A percentile compares a stretch with the other conserved stretches of the same genome.
Evolutionary conservation across 2,113 vertebrate genomes (phyloP).

Genomic region (Entosphenus tridentatus): DNA sequence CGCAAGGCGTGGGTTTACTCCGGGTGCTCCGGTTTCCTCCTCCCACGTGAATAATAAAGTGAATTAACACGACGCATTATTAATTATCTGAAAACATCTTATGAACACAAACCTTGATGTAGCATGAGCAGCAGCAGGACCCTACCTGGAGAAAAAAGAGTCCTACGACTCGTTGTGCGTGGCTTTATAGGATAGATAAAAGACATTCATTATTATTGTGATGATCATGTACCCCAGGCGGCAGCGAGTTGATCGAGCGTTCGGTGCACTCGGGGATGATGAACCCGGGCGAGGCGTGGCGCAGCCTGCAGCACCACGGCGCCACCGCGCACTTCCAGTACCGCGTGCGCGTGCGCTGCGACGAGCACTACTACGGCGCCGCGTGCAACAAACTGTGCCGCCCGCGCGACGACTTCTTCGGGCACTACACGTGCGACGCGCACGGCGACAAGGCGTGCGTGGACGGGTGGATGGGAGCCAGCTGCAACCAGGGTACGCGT

Average conservation of each 20-base stretch:
- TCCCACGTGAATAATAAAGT: too few relatives aligned
- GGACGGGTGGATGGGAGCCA: constrained; percentile 64
- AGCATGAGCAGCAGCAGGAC: too few relatives aligned
- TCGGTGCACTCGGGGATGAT: constrained; percentile 54
- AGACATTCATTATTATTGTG: too few relatives aligned
- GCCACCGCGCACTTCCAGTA: constrained; percentile 37
- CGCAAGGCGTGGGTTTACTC: too few relatives aligned
- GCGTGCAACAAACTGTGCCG: constrained; percentile 79
- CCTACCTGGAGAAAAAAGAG: too few relatives aligned
- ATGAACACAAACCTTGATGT: too few relatives aligned
- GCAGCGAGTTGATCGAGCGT: constrained; percentile 50
- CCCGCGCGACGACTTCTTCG: constrained; percentile 63
- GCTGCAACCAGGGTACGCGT: constrained; percentile 48
- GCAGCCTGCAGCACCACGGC: constrained; percentile 35
- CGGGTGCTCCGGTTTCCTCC: too few relatives aligned
- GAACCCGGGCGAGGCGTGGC: constrained; percentile 58
- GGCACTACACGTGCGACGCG: constrained; percentile 66
- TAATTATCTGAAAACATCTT: too few relatives aligned
- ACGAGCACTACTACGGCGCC: constrained; percentile 58
- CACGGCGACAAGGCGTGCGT: constrained; percentile 59
- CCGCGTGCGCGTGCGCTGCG: constrained; percentile 53
- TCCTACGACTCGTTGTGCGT: too few relatives aligned
- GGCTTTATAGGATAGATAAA: too few relatives aligned
- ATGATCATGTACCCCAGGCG: constrained; percentile 19
- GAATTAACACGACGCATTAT: too few relatives aligned